Percentiles rank a stretch among this genome's conserved stretches.
Conservation (phyloP, 2,113 vertebrate genomes). For the Sceloporus tristichus region DNA sequence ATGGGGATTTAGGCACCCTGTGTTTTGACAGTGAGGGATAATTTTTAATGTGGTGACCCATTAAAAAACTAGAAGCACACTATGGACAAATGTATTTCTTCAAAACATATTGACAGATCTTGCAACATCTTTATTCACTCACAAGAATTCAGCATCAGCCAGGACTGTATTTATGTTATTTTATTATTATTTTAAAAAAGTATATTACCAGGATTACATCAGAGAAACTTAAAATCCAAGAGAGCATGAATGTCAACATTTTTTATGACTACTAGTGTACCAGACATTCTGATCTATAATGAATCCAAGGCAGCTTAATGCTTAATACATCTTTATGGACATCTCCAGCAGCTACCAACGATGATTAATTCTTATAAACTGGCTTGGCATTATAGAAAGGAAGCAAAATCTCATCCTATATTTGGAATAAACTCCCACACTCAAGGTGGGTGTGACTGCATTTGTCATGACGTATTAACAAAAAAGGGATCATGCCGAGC, state of each 20-base stretch:
- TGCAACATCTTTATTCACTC: not conserved
- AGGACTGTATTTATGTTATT: not conserved
- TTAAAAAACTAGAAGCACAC: not conserved
- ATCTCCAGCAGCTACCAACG: not conserved
- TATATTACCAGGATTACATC: slow-evolving; percentile 29
- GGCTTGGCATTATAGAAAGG: not conserved
- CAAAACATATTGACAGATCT: not conserved
- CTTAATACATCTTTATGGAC: slow-evolving; percentile 12
- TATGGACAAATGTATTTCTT: not conserved
- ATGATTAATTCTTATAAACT: slow-evolving; percentile 25
- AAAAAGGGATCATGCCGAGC: slow-evolving; percentile 25
- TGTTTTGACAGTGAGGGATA: not conserved
- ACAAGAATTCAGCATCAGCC: slow-evolving; percentile 7
- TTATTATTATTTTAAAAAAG: not conserved
- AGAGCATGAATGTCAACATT: slow-evolving; percentile 28
- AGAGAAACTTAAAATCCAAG: slow-evolving; percentile 17
- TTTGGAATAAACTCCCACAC: not conserved
- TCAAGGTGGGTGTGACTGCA: not conserved
- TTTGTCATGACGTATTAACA: not conserved
- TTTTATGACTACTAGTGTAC: slow-evolving; percentile 9
- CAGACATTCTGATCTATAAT: slow-evolving; percentile 26
- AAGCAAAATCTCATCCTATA: not conserved
- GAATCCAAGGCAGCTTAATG: not conserved
- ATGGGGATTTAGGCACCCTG: not conserved
- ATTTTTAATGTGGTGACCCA: not conserved